phyloP scores from a whole-genome alignment of 2,797 vertebrate species.

The Chromobotia macracanthus region DNA sequence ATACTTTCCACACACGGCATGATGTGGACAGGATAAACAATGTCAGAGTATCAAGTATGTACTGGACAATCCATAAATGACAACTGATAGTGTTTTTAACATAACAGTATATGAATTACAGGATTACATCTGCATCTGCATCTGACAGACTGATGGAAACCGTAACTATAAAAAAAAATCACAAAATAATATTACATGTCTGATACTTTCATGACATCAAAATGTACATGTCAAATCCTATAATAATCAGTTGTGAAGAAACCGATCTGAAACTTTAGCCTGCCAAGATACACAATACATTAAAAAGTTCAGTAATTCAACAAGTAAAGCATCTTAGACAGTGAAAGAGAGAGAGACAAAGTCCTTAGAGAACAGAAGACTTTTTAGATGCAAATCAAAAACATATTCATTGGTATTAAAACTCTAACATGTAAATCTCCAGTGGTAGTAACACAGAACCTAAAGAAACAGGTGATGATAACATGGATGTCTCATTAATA shows the following conservation, averaged over 20 bases:
- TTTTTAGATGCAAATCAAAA: conserved; percentile 89
- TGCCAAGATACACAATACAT: not conserved
- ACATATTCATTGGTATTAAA: conserved; percentile 92
- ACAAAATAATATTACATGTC: not conserved
- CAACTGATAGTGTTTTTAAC: conserved; percentile 35
- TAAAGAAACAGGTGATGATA: too few species aligned
- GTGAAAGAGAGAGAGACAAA: conserved; percentile 60
- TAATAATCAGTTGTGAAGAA: conserved; percentile 1
- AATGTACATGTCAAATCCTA: not conserved
- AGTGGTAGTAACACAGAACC: conserved; percentile 38
- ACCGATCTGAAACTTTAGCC: not conserved
- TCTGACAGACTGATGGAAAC: not conserved
- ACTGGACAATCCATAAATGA: conserved; percentile 57
- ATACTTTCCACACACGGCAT: conserved; percentile 62
- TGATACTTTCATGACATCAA: not conserved
- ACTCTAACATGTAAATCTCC: conserved; percentile 90
- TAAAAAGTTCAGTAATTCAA: not conserved
- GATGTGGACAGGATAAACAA: conserved; percentile 54
- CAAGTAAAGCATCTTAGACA: not conserved
- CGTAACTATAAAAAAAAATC: not conserved
- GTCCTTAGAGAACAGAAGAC: conserved; percentile 85
- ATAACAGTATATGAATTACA: conserved; percentile 13
- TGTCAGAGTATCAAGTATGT: too few species aligned
- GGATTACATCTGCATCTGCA: conserved; percentile 30
- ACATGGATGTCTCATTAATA: too few species aligned